A percentile compares a stretch with the other conserved stretches of the same genome.
These are phyloP conservation scores for Apodemia mormo DNA, from an alignment of 2,888 invertebrate genomes.

Conservation along the genomic window DNA sequence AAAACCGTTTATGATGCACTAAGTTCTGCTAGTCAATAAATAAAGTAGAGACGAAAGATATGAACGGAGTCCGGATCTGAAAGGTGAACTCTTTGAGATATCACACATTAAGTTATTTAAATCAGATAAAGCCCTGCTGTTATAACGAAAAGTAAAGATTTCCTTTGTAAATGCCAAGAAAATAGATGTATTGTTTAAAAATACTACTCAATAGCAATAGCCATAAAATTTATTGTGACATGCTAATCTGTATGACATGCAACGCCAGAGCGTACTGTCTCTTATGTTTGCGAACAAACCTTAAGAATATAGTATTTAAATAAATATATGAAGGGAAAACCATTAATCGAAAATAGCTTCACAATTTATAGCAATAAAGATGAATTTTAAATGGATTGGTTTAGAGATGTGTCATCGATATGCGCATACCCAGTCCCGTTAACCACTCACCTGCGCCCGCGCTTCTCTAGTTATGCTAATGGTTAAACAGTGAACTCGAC, in stretches of 20 bases:
- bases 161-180: constrained; percentile 1
- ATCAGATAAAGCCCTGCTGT: neutral
- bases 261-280: constrained; percentile 54
- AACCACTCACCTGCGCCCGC: constrained; percentile 75
- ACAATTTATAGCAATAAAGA: constrained; percentile 52
- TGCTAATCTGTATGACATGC: constrained; percentile 65
- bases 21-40: too few relatives aligned
- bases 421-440: constrained; percentile 63
- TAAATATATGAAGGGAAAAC: constrained; percentile 28
- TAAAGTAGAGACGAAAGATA: too few relatives aligned
- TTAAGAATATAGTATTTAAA: constrained; percentile 55
- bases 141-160: neutral
- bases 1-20: too few relatives aligned
- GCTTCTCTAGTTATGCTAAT: constrained; percentile 79
- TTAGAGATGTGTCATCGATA: constrained; percentile 48
- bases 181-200: constrained; percentile 9
- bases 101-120: neutral
- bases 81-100: neutral
- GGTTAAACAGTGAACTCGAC: constrained; percentile 58
- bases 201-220: neutral
- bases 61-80: too few relatives aligned
- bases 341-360: constrained; percentile 48
- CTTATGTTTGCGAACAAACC: constrained; percentile 59
- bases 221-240: constrained; percentile 58
- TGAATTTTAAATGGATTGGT: constrained; percentile 52